Conservation (phyloP, 2,888 invertebrate species). For the Agrotis clavis region DNA sequence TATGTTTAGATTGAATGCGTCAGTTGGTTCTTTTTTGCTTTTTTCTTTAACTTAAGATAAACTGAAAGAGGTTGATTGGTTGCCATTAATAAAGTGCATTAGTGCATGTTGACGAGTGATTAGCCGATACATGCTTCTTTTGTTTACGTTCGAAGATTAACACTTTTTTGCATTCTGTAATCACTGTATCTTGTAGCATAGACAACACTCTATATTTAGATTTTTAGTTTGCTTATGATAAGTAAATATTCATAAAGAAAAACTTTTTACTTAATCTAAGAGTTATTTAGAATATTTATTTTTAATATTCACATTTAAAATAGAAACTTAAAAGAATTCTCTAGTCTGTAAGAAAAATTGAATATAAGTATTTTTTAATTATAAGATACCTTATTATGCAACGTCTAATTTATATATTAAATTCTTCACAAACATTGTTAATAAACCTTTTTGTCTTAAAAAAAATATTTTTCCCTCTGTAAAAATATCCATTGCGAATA, state of each 20-base stretch:
- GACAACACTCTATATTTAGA: neutral
- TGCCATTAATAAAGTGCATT: constrained; percentile 41
- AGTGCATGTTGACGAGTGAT: constrained; percentile 45
- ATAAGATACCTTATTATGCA: too few relatives aligned
- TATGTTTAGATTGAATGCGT: constrained; percentile 65
- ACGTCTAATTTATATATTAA: too few relatives aligned
- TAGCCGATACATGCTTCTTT: constrained; percentile 25
- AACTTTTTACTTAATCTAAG: neutral
- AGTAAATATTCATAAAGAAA: neutral
- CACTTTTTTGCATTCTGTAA: constrained; percentile 6
- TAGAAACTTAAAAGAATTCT: too few relatives aligned
- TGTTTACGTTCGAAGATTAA: constrained; percentile 10
- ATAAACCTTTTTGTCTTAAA: neutral
- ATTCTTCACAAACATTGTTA: neutral
- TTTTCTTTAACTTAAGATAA: constrained; percentile 57
- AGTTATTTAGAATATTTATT: too few relatives aligned
- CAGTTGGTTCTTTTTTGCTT: constrained; percentile 54
- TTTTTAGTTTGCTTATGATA: neutral
- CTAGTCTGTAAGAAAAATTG: neutral
- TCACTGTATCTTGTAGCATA: constrained; percentile 7
- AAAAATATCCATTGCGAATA: constrained; percentile 8
- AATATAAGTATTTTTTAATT: neutral
- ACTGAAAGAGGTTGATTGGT: constrained; percentile 59
- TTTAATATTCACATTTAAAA: too few relatives aligned
- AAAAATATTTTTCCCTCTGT: neutral